Evolutionary conservation across 2,113 vertebrate genomes (phyloP).

Genomic region (Epinephelus fuscoguttatus): DNA sequence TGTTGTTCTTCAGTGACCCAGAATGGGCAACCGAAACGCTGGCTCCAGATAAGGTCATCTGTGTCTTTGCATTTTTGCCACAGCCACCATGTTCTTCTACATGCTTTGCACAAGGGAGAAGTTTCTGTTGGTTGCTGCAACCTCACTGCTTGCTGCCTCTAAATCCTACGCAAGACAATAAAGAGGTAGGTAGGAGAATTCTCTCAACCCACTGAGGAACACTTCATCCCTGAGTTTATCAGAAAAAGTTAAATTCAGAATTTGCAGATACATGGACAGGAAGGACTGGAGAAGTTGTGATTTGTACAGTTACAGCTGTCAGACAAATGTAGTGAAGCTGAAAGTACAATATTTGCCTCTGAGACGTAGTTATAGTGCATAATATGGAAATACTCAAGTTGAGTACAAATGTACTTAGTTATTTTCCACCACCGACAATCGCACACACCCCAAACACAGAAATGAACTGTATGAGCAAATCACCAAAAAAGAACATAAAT

Average conservation of each 20-base stretch:
- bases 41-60: no score
- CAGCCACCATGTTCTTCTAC: no score
- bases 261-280: neutral
- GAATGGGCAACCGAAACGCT: no score
- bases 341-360: neutral
- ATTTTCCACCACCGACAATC: neutral
- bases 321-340: neutral
- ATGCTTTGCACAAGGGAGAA: no score
- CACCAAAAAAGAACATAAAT: constrained; percentile 34
- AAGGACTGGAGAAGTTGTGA: no score
- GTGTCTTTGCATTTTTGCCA: no score
- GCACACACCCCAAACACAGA: constrained; percentile 18
- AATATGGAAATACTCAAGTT: neutral
- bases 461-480: constrained; percentile 38
- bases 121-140: no score
- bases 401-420: neutral
- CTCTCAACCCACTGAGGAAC: neutral
- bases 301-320: neutral
- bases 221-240: neutral
- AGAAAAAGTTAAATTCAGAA: neutral
- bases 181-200: neutral
- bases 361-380: neutral
- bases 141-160: no score
- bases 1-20: no score
- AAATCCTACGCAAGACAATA: no score